These are phyloP conservation scores for Dinothrombium tinctorium DNA, from an alignment of 1,140 invertebrate species.

Conservation along the genomic window DNA sequence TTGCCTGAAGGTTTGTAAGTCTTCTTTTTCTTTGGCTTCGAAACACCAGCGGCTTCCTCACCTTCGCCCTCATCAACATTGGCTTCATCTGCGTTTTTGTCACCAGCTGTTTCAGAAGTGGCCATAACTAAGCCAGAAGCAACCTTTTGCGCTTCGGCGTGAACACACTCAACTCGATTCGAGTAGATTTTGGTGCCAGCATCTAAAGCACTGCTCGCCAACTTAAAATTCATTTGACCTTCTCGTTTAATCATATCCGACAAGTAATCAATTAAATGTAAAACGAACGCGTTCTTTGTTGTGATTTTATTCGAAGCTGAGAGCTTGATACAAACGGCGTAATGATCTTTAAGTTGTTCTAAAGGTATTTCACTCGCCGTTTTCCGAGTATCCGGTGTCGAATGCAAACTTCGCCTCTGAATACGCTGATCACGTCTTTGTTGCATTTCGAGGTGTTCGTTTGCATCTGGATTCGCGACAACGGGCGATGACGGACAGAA, in stretches of 20 bases:
- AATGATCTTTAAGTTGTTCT: constrained; percentile 36
- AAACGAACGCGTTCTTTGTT: constrained; percentile 53
- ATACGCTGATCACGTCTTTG: no score
- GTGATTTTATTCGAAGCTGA: constrained; percentile 54
- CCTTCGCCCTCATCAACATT: background rate
- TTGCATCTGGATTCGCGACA: no score
- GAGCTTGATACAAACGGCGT: constrained; percentile 37
- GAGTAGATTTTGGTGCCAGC: constrained; percentile 60
- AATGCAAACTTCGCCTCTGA: no score
- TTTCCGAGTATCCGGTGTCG: no score
- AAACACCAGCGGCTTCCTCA: background rate
- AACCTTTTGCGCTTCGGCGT: constrained; percentile 48
- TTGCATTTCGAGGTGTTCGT: no score
- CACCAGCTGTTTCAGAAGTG: constrained; percentile 10
- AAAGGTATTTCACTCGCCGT: no score
- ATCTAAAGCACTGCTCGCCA: constrained; percentile 50
- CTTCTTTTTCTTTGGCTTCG: constrained; percentile 2
- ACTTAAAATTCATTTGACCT: constrained; percentile 21
- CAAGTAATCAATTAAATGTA: constrained; percentile 59
- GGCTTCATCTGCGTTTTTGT: constrained; percentile 3
- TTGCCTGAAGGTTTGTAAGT: background rate
- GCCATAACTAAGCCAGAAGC: constrained; percentile 33
- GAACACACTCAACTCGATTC: constrained; percentile 47
- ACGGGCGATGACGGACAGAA: no score
- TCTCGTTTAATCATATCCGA: constrained; percentile 29